Percentiles rank a stretch among this genome's conserved stretches.
These are phyloP conservation scores for Pica pica DNA, from an alignment of 2,113 vertebrate species.

Conservation along the genomic window DNA sequence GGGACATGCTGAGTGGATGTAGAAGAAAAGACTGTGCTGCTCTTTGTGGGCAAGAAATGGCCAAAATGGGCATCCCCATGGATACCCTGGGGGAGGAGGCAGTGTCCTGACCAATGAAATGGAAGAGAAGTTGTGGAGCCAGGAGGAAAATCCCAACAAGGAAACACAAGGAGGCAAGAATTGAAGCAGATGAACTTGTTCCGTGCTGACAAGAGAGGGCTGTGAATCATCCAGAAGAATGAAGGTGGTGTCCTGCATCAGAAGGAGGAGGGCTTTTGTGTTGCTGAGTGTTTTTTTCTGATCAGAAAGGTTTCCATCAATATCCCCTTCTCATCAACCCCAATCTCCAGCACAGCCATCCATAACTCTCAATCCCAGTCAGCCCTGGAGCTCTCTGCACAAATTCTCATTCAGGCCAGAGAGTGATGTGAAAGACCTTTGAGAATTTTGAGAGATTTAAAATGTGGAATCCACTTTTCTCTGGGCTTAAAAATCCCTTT, in stretches of 20 bases:
- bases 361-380: not conserved
- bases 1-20: fast-evolving
- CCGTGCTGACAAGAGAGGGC: not conserved
- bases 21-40: not conserved
- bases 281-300: not conserved
- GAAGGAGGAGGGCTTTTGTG: not conserved
- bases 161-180: not conserved
- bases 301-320: not conserved
- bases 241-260: not conserved
- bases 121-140: not conserved
- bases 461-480: not conserved
- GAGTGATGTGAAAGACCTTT: not conserved
- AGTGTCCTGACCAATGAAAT: not conserved
- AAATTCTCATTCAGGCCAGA: not conserved
- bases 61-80: not conserved
- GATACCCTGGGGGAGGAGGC: not conserved
- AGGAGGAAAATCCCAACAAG: not conserved
- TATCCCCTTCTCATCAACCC: not conserved
- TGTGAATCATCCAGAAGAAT: not conserved
- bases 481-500: not conserved
- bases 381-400: not conserved
- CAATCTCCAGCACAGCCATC: not conserved
- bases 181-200: not conserved
- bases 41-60: not conserved
- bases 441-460: not conserved